Percentiles rank a stretch among this genome's conserved stretches.
Evolutionary conservation across 1,140 invertebrate species (phyloP).

Genomic region (Calosoma granatense): DNA sequence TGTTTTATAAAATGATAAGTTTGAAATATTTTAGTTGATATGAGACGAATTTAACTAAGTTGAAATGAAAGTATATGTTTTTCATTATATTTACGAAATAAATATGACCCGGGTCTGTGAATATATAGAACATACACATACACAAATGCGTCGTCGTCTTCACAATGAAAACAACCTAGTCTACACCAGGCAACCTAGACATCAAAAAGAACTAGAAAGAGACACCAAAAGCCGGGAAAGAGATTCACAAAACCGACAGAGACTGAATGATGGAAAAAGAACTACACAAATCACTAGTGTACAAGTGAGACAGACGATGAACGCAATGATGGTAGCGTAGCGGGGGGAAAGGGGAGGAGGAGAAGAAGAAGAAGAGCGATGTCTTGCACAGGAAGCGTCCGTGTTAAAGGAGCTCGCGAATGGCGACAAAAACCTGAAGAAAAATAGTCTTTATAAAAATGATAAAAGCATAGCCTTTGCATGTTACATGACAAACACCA

Average conservation of each 20-base stretch:
- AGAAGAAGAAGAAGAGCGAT: background rate
- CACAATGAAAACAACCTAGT: slow-evolving; percentile 1
- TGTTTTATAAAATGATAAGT: no score
- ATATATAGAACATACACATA: background rate
- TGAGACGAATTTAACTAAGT: no score
- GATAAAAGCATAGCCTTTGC: slow-evolving; percentile 11
- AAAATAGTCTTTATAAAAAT: slow-evolving; percentile 11
- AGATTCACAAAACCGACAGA: background rate
- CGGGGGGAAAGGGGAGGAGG: background rate
- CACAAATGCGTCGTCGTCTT: background rate
- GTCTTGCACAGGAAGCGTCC: slow-evolving; percentile 2
- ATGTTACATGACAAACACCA: slow-evolving; percentile 10
- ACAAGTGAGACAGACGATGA: background rate
- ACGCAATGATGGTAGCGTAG: background rate
- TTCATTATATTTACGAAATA: no score
- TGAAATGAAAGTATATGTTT: no score
- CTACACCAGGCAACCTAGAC: background rate
- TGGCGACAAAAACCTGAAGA: slow-evolving; percentile 7
- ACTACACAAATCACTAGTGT: no score
- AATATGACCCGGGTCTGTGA: no score
- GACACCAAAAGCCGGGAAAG: background rate
- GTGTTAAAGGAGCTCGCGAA: slow-evolving; percentile 5
- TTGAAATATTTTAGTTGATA: no score
- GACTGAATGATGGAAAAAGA: background rate
- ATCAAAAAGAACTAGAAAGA: slow-evolving; percentile 1